Percentiles rank a stretch among this genome's conserved stretches.
phyloP scores from a whole-genome alignment of 2,113 vertebrate genomes.

The Charadrius vociferus region DNA sequence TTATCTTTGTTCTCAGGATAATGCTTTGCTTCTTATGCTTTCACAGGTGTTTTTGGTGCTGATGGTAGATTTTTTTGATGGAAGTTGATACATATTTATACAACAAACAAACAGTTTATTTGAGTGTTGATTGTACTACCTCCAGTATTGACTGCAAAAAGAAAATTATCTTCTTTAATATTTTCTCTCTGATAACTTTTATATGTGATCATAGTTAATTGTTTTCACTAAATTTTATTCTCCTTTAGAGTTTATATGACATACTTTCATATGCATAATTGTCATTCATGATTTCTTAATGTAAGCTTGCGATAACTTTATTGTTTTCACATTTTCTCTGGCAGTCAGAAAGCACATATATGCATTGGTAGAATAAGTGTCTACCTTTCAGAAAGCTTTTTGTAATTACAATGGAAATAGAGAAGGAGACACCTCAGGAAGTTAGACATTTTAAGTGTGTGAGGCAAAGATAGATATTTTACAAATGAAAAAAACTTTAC shows the following conservation, averaged over 20 bases:
- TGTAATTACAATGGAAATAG: not conserved
- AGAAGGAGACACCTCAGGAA: not conserved
- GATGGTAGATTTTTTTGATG: not conserved
- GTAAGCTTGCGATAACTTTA: not conserved
- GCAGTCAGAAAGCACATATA: not conserved
- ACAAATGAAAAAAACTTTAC: not conserved
- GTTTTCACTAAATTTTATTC: not conserved
- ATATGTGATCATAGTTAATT: not conserved
- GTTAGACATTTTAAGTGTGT: not conserved
- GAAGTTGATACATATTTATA: not conserved
- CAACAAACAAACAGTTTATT: not conserved
- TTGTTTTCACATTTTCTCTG: not conserved
- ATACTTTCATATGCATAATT: not conserved
- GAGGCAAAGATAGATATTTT: not conserved
- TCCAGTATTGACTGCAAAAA: not conserved
- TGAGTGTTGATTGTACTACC: not conserved
- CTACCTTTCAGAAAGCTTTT: not conserved
- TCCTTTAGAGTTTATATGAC: not conserved
- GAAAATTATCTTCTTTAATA: not conserved
- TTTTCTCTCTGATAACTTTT: not conserved
- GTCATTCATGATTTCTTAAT: not conserved
- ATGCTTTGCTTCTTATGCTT: not conserved
- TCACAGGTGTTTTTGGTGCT: not conserved
- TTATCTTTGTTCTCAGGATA: not conserved
- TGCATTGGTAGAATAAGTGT: not conserved